phyloP scores from a whole-genome alignment of 2,797 vertebrate species.

The Paedocypris micromegethes region DNA sequence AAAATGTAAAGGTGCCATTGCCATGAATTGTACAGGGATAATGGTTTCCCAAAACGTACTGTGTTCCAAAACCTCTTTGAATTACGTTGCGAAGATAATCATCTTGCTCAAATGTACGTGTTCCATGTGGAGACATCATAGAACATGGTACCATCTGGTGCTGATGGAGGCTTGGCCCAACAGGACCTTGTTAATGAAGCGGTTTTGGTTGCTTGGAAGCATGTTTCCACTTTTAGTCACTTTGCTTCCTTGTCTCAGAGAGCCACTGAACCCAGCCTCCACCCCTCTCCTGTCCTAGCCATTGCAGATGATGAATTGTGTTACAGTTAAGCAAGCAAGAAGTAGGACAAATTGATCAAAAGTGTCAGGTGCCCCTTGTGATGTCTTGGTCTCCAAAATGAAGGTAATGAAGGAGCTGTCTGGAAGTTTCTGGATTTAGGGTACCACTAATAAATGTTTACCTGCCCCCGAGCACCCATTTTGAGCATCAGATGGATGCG shows the following conservation, averaged over 20 bases:
- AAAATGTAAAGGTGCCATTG: too few species aligned
- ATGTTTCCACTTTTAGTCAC: constrained; percentile 70
- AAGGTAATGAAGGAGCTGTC: constrained; percentile 66
- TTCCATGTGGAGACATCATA: constrained; percentile 35
- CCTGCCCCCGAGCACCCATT: constrained; percentile 55
- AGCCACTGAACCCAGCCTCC: constrained; percentile 59
- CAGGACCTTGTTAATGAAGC: constrained; percentile 69
- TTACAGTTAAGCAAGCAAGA: constrained; percentile 70
- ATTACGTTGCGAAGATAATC: too few species aligned
- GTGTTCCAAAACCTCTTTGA: too few species aligned
- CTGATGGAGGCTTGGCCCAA: constrained; percentile 49
- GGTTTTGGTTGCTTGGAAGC: constrained; percentile 58
- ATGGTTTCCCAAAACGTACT: too few species aligned
- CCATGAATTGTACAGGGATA: too few species aligned
- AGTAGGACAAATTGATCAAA: constrained; percentile 80
- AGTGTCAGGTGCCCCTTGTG: constrained; percentile 77
- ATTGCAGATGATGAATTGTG: constrained; percentile 79
- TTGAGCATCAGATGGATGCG: constrained; percentile 52
- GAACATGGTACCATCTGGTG: constrained; percentile 45
- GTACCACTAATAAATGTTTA: constrained; percentile 69
- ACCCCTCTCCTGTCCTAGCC: constrained; percentile 61
- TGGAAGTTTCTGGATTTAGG: constrained; percentile 63
- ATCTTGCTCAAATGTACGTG: too few species aligned
- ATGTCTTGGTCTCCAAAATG: constrained; percentile 67
- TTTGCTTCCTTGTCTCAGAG: constrained; percentile 63